Percentiles rank a stretch among this genome's conserved stretches.
Conservation (phyloP, 2,888 invertebrate genomes). For the Trachelus iudaicus region DNA sequence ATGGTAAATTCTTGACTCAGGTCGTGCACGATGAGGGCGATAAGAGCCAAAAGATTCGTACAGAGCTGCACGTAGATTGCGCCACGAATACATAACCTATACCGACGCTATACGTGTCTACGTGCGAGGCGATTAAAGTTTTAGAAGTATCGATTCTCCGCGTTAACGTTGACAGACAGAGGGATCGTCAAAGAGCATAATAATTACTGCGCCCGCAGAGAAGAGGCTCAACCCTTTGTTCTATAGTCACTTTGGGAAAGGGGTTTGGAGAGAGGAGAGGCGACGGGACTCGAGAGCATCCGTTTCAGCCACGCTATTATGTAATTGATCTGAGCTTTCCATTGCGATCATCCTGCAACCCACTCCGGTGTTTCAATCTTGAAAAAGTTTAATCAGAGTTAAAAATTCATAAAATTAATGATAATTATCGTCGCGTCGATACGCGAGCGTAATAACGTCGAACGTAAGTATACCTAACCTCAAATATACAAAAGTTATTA, state of each 20-base stretch:
- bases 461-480: neutral
- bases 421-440: neutral
- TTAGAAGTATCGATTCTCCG: constrained; percentile 61
- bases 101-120: constrained; percentile 24
- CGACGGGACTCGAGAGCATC: constrained; percentile 42
- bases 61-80: constrained; percentile 21
- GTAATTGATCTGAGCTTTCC: constrained; percentile 58
- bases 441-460: neutral
- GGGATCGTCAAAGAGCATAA: constrained; percentile 65
- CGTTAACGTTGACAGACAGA: constrained; percentile 57
- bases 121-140: constrained; percentile 55
- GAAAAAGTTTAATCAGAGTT: neutral
- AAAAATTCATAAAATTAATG: neutral
- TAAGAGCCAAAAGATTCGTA: constrained; percentile 13
- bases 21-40: neutral
- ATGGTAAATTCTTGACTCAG: too few relatives aligned
- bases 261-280: constrained; percentile 32
- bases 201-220: constrained; percentile 63
- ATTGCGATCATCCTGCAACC: constrained; percentile 47
- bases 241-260: constrained; percentile 63
- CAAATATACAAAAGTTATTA: neutral
- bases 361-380: neutral
- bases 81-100: neutral
- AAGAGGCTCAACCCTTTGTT: constrained; percentile 64
- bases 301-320: constrained; percentile 58